A percentile compares a stretch with the other conserved stretches of the same genome.
Evolutionary conservation across 2,888 invertebrate species (phyloP).

Genomic region (Teinopalpus imperialis): DNA sequence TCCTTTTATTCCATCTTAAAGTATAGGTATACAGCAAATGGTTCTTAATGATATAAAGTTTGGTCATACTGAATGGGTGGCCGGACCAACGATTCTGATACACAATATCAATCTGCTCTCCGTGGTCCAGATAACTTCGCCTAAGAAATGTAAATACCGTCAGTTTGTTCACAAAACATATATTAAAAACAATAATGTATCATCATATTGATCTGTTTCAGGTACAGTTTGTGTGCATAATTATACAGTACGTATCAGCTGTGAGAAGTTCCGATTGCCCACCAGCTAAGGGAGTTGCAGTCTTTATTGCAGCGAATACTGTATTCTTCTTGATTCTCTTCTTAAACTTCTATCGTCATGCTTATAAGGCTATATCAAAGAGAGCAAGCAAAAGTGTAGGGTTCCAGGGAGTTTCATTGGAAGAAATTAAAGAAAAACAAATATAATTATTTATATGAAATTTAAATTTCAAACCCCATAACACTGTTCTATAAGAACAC

Average conservation of each 20-base stretch:
- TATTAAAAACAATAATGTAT: too few species aligned
- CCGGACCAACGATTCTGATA: too few species aligned
- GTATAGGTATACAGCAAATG: too few species aligned
- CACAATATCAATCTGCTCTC: too few species aligned
- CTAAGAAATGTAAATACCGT: too few species aligned
- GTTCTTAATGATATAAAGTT: too few species aligned
- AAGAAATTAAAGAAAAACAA: conserved; percentile 5
- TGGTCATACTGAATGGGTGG: too few species aligned
- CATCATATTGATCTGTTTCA: conserved; percentile 57
- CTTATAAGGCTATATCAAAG: conserved; percentile 45
- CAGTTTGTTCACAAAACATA: too few species aligned
- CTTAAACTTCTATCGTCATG: conserved; percentile 83
- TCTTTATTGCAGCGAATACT: conserved; percentile 81
- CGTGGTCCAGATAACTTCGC: too few species aligned
- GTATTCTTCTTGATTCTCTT: conserved; percentile 83
- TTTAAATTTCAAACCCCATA: too few species aligned
- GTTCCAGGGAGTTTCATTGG: conserved; percentile 1
- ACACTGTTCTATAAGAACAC: too few species aligned
- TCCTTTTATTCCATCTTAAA: too few species aligned
- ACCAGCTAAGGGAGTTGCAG: conserved; percentile 77
- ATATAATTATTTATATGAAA: not conserved
- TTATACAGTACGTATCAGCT: conserved; percentile 76
- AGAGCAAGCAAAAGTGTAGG: conserved; percentile 11
- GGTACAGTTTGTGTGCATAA: conserved; percentile 84
- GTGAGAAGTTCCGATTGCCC: conserved; percentile 81